Evolutionary conservation across 2,797 vertebrate species (phyloP).

Genomic region (Ispidina picta): DNA sequence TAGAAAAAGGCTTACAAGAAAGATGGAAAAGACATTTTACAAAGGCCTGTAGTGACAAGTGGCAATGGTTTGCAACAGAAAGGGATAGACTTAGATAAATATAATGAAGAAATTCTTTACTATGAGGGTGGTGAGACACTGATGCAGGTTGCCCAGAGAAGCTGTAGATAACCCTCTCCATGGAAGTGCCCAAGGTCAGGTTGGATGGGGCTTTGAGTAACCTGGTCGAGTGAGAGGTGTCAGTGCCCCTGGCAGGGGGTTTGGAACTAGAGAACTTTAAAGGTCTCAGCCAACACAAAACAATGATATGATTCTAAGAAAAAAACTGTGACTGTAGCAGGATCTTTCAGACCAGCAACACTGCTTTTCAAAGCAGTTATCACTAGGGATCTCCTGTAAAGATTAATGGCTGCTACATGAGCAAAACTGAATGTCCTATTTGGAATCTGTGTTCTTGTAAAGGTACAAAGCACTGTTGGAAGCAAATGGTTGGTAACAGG

Average conservation of each 20-base stretch:
- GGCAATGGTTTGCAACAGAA: neutral
- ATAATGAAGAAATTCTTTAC: neutral
- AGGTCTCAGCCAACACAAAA: neutral
- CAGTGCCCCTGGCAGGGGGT: neutral
- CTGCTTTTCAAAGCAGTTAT: neutral
- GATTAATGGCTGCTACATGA: neutral
- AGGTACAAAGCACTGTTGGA: neutral
- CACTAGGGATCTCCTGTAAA: neutral
- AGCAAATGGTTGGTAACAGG: neutral
- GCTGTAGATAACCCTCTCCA: neutral
- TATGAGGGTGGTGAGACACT: neutral
- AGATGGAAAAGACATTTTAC: neutral
- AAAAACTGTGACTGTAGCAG: neutral
- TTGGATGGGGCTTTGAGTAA: neutral
- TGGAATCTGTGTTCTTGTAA: neutral
- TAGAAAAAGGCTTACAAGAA: neutral
- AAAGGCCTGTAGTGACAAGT: neutral
- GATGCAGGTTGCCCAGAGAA: neutral
- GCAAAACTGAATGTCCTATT: neutral
- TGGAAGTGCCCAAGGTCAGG: neutral
- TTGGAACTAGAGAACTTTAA: neutral
- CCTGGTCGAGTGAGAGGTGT: neutral
- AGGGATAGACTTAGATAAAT: neutral
- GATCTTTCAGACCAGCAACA: neutral
- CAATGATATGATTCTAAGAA: neutral